These are phyloP conservation scores for Pimephales promelas DNA, from an alignment of 2,113 vertebrate genomes.

Conservation along the genomic window DNA sequence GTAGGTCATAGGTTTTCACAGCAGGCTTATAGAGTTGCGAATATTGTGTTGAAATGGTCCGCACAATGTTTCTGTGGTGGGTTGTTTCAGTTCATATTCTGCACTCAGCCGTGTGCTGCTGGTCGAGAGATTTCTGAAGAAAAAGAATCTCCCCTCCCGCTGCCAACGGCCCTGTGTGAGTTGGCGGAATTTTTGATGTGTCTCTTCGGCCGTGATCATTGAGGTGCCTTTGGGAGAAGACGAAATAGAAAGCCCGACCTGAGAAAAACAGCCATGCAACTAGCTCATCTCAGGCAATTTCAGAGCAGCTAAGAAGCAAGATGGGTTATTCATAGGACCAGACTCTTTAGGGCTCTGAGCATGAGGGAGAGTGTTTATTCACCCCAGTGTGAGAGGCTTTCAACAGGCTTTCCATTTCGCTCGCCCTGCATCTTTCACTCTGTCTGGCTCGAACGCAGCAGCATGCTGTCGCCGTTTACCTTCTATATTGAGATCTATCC, in stretches of 20 bases:
- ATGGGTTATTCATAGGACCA: conserved; percentile 45
- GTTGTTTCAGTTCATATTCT: conserved; percentile 35
- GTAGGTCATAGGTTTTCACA: conserved; percentile 8
- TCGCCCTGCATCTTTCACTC: conserved; percentile 17
- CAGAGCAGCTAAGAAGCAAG: conserved; percentile 43
- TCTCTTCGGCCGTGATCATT: conserved; percentile 42
- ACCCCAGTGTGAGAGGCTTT: conserved; percentile 42
- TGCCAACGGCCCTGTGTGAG: conserved; percentile 15
- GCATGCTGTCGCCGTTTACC: background rate
- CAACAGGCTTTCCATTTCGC: conserved; percentile 38
- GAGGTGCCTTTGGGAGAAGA: conserved; percentile 42
- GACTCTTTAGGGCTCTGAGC: conserved; percentile 38
- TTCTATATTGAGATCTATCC: conserved; percentile 28
- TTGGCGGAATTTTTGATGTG: conserved; percentile 31
- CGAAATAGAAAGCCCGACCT: conserved; percentile 7
- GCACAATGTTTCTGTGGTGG: conserved; percentile 8
- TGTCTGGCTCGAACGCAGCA: conserved; percentile 1
- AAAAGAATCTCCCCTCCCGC: conserved; percentile 14
- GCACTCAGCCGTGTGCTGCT: background rate
- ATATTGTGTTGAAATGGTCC: conserved; percentile 5
- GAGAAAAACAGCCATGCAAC: conserved; percentile 44
- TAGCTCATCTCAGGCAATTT: conserved; percentile 46
- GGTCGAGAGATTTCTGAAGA: conserved; percentile 9
- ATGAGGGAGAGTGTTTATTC: conserved; percentile 39
- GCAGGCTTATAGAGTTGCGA: background rate